Conservation (phyloP, 2,888 invertebrate genomes). For the Sclerodermus sp. region DNA sequence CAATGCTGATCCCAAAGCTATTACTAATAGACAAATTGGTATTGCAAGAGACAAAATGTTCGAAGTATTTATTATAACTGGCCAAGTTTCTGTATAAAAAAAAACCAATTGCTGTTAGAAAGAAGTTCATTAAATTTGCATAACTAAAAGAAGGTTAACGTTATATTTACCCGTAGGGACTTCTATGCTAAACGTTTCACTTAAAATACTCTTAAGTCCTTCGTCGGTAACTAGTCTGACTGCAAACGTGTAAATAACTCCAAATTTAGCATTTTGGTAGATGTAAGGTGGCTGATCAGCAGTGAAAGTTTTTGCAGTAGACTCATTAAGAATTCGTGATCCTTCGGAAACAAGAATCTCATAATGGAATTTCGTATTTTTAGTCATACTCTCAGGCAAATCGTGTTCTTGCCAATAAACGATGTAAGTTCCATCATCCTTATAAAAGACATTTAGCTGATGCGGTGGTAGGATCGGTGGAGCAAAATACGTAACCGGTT, state of each 20-base stretch:
- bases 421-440: slow-evolving; percentile 64
- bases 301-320: slow-evolving; percentile 56
- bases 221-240: slow-evolving; percentile 65
- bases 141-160: not conserved
- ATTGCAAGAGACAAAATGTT: slow-evolving; percentile 60
- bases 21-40: slow-evolving; percentile 61
- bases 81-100: slow-evolving; percentile 30
- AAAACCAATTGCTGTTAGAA: slow-evolving; percentile 22
- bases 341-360: slow-evolving; percentile 69
- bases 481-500: slow-evolving; percentile 61
- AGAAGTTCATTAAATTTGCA: too few species aligned
- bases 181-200: slow-evolving; percentile 61
- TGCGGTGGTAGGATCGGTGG: slow-evolving; percentile 67
- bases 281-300: slow-evolving; percentile 63
- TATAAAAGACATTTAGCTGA: slow-evolving; percentile 65
- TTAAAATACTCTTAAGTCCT: slow-evolving; percentile 66
- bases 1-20: slow-evolving; percentile 64
- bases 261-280: slow-evolving; percentile 60
- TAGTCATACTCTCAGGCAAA: slow-evolving; percentile 42
- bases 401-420: slow-evolving; percentile 68
- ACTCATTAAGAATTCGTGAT: slow-evolving; percentile 57
- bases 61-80: slow-evolving; percentile 45
- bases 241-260: slow-evolving; percentile 65
- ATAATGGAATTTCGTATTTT: slow-evolving; percentile 60
- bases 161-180: slow-evolving; percentile 45